Percentiles rank a stretch among this genome's conserved stretches.
phyloP scores from a whole-genome alignment of 2,113 vertebrate genomes.

The Oenanthe oenanthe region DNA sequence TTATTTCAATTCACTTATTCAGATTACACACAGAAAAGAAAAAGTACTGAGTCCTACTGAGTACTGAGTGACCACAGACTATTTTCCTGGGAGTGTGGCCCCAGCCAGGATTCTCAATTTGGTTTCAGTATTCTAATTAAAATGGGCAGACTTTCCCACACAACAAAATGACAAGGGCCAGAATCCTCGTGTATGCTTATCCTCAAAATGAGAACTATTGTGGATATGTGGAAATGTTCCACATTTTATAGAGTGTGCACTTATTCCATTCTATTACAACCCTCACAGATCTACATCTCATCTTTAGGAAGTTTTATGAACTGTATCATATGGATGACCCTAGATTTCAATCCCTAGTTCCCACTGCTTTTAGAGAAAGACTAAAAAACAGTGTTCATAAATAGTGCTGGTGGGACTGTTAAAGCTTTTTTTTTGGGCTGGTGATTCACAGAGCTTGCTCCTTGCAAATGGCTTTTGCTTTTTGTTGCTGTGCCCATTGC shows the following conservation, averaged over 20 bases:
- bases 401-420: neutral
- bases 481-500: neutral
- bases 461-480: neutral
- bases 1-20: conserved; percentile 52
- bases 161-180: neutral
- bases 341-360: neutral
- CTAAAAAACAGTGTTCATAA: neutral
- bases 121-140: neutral
- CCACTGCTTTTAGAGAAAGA: neutral
- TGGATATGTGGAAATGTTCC: neutral
- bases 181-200: neutral
- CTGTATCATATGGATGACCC: neutral
- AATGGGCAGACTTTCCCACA: neutral
- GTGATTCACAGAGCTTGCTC: neutral
- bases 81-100: neutral
- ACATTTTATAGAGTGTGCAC: neutral
- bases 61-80: neutral
- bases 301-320: neutral
- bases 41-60: neutral
- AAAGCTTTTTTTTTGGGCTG: neutral
- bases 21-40: neutral
- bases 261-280: neutral
- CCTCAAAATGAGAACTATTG: neutral
- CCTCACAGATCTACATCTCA: neutral
- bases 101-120: conserved; percentile 15